These are phyloP conservation scores for Agelaius phoeniceus DNA, from an alignment of 2,113 vertebrate species.

Conservation along the genomic window DNA sequence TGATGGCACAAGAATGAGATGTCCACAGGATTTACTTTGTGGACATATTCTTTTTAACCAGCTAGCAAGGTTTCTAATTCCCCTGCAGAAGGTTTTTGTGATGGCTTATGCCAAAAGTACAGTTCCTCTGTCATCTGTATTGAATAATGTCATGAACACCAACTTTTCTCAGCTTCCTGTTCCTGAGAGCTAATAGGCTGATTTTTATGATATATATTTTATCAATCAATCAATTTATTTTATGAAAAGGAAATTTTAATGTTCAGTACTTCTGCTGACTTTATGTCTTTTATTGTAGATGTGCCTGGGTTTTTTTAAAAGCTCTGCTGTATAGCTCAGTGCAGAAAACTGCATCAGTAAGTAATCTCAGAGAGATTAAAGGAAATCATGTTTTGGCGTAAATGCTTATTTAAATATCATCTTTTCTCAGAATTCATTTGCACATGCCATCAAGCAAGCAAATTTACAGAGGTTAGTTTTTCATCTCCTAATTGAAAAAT, in stretches of 20 bases:
- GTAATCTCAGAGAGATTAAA: constrained; percentile 28
- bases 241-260: constrained; percentile 19
- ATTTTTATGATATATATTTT: constrained; percentile 21
- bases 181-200: not conserved
- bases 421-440: not conserved
- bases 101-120: not conserved
- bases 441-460: not conserved
- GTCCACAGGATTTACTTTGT: not conserved
- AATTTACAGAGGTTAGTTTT: not conserved
- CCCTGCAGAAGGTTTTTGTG: not conserved
- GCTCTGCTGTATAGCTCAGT: not conserved
- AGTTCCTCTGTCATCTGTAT: not conserved
- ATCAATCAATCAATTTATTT: constrained; percentile 36
- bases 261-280: constrained; percentile 8
- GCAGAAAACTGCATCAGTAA: constrained; percentile 14
- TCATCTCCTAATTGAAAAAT: not conserved
- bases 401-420: constrained; percentile 36
- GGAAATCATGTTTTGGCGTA: constrained; percentile 10
- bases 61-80: not conserved
- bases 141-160: not conserved
- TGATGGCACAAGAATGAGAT: not conserved
- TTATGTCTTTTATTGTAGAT: constrained; percentile 29
- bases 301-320: not conserved
- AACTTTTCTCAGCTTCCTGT: not conserved
- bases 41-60: not conserved